Conservation (phyloP, 1,140 invertebrate species). For the Uloborus diversus region DNA sequence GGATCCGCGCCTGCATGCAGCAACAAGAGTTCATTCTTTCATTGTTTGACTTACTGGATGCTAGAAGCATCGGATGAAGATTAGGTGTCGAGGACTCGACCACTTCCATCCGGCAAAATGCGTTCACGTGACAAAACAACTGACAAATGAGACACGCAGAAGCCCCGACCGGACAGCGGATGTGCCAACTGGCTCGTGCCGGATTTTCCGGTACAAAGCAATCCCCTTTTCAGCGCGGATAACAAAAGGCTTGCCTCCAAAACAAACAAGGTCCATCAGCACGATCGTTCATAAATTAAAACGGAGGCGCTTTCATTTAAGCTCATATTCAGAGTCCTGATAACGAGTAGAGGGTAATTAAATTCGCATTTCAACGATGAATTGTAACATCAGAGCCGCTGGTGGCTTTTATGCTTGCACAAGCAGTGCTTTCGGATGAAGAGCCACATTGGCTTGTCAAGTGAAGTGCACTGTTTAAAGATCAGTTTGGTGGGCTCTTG, state of each 20-base stretch:
- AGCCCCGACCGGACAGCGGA: constrained; percentile 33
- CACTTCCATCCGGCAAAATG: too few species aligned
- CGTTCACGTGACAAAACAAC: too few species aligned
- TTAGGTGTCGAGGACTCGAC: too few species aligned
- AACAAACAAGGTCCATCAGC: constrained; percentile 1
- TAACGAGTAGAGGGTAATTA: not conserved
- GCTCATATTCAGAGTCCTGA: not conserved
- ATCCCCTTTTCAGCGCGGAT: not conserved
- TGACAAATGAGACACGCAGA: constrained; percentile 1
- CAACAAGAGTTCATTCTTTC: too few species aligned
- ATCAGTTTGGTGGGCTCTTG: too few species aligned
- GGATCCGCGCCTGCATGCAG: too few species aligned
- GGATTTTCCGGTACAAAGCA: constrained; percentile 6
- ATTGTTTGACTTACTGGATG: too few species aligned
- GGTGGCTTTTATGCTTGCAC: too few species aligned
- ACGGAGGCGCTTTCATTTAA: not conserved
- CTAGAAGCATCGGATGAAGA: too few species aligned
- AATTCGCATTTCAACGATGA: constrained; percentile 7
- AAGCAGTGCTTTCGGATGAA: too few species aligned
- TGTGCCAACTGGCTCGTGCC: constrained; percentile 14
- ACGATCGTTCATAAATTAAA: not conserved
- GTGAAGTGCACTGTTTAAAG: too few species aligned
- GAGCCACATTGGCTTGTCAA: too few species aligned
- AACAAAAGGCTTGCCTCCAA: constrained; percentile 22
- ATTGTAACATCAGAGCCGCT: not conserved